Conservation (phyloP, 53 echinoderm and acorn worm genomes). For the Arbacia lixula region DNA sequence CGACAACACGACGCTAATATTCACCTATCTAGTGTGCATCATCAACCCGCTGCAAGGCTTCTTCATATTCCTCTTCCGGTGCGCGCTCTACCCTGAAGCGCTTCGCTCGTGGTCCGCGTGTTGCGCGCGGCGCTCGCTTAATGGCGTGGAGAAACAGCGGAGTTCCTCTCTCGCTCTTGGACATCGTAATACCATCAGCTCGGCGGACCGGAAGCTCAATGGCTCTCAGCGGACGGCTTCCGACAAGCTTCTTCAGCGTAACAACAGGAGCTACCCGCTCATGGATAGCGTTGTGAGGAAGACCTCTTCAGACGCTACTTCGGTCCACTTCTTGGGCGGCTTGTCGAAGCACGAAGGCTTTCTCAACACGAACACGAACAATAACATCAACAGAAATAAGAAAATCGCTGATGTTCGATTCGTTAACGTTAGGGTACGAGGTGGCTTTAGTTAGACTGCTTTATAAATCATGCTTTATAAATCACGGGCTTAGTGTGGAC, state of each 20-base stretch:
- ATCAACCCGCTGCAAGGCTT: conserved; percentile 87
- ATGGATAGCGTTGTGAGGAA: background rate
- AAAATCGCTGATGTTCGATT: conserved; percentile 15
- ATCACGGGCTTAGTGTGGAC: too few species aligned
- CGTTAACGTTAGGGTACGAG: conserved; percentile 13
- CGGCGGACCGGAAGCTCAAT: background rate
- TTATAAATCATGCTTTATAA: too few species aligned
- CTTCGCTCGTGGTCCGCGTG: conserved; percentile 74
- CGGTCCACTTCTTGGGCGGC: conserved; percentile 19
- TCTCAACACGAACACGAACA: conserved; percentile 6
- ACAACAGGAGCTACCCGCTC: background rate
- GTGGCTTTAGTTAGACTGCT: too few species aligned
- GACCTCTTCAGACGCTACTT: conserved; percentile 4
- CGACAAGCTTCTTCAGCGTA: background rate
- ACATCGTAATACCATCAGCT: conserved; percentile 21
- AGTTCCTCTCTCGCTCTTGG: conserved; percentile 51
- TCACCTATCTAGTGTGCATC: conserved; percentile 84
- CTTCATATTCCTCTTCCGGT: conserved; percentile 92
- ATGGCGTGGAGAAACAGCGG: conserved; percentile 62
- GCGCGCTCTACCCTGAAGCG: conserved; percentile 91
- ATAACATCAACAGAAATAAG: conserved; percentile 3
- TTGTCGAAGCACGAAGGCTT: conserved; percentile 7
- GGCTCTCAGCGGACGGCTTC: background rate
- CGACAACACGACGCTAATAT: conserved; percentile 68
- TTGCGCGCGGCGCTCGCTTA: conserved; percentile 60